Percentiles rank a stretch among this genome's conserved stretches.
Conservation (phyloP, 2,888 invertebrate species). For the Lasioglossum villosulum region DNA sequence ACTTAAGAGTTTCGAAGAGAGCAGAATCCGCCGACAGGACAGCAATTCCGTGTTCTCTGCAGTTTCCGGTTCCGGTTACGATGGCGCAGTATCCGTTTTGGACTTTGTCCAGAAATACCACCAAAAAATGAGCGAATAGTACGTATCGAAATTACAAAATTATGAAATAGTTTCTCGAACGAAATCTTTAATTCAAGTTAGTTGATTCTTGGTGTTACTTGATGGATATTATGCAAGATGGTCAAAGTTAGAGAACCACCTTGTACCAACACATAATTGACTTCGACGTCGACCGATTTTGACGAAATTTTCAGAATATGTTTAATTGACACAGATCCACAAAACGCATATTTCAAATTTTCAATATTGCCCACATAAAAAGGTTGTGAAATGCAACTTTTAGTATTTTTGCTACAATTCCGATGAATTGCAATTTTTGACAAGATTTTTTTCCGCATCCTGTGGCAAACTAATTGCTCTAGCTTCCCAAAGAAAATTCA, state of each 20-base stretch:
- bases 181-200: neutral
- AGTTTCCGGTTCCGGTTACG: constrained; percentile 76
- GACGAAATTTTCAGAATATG: no score
- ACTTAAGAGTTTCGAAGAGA: constrained; percentile 79
- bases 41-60: constrained; percentile 79
- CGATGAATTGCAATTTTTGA: no score
- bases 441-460: no score
- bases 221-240: neutral
- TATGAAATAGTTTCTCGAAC: neutral
- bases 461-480: no score
- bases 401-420: no score
- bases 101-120: constrained; percentile 71
- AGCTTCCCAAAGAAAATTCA: no score
- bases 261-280: neutral
- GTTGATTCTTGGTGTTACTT: neutral
- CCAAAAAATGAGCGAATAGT: constrained; percentile 70
- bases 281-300: no score
- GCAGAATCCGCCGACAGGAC: constrained; percentile 84
- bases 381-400: no score
- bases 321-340: no score
- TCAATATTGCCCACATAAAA: no score
- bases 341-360: no score
- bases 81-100: constrained; percentile 79
- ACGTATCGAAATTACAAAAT: constrained; percentile 48
- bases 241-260: neutral